phyloP scores from a whole-genome alignment of 2,888 invertebrate genomes.

The Orchesella flavescens region DNA sequence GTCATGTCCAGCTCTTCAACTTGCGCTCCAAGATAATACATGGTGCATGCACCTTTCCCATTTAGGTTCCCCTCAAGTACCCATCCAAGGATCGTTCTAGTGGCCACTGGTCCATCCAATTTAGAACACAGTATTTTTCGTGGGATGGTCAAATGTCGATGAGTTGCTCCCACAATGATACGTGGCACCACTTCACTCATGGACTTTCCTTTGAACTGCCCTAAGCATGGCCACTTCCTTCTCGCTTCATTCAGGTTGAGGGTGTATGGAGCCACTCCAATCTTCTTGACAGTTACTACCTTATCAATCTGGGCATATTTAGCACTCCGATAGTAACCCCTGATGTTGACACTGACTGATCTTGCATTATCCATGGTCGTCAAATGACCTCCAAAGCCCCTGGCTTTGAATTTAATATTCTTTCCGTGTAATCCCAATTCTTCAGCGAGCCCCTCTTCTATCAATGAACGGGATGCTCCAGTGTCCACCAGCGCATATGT shows the following conservation, averaged over 20 bases:
- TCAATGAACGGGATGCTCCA: neutral
- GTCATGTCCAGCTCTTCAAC: neutral
- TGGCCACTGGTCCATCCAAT: neutral
- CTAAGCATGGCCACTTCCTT: neutral
- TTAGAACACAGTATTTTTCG: neutral
- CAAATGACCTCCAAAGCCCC: neutral
- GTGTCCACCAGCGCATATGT: conserved; percentile 24
- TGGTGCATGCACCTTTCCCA: neutral
- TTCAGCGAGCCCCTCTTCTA: neutral
- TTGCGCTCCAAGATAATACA: neutral
- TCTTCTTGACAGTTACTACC: neutral
- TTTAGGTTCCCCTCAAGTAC: neutral
- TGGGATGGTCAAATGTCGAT: neutral
- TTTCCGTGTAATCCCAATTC: conserved; percentile 17
- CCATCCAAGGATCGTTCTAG: neutral
- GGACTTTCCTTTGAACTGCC: neutral
- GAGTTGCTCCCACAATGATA: neutral
- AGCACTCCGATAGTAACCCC: neutral
- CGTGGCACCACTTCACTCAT: neutral
- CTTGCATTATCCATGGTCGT: neutral
- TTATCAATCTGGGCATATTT: neutral
- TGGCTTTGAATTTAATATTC: neutral
- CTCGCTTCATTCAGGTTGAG: conserved; percentile 1
- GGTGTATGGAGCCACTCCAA: neutral
- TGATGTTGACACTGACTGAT: neutral